phyloP scores from a whole-genome alignment of 2,797 vertebrate genomes.

The Petrocephalus schoutedeni region DNA sequence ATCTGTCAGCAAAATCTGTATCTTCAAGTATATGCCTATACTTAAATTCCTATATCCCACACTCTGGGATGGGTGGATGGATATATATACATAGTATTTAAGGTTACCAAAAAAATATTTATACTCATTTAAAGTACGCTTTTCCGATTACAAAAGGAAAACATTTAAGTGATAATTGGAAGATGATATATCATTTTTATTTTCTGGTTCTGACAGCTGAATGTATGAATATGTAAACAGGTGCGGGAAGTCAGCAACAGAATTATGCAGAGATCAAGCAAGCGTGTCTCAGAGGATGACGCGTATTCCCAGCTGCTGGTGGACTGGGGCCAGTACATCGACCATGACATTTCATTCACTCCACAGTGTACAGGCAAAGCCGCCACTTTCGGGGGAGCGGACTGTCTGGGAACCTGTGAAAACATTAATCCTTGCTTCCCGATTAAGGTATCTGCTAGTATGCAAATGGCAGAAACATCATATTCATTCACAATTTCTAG shows the following conservation, averaged over 20 bases:
- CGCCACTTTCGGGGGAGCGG: conserved; percentile 36
- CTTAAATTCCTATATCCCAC: neutral
- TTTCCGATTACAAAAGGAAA: neutral
- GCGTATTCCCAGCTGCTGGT: conserved; percentile 76
- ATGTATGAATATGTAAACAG: conserved; percentile 55
- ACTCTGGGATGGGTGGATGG: neutral
- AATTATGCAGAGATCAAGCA: conserved; percentile 65
- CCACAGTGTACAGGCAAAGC: conserved; percentile 67
- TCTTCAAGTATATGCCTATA: neutral
- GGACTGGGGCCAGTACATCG: conserved; percentile 90
- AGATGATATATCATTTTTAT: conserved; percentile 16
- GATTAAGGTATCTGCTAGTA: conserved; percentile 67
- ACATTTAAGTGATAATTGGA: neutral
- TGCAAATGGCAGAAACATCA: neutral
- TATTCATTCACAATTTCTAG: neutral
- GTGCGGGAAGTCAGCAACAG: conserved; percentile 75
- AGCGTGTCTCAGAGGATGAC: conserved; percentile 60
- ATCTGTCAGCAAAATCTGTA: neutral
- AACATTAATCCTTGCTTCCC: conserved; percentile 78
- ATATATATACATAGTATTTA: neutral
- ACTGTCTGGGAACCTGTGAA: conserved; percentile 68
- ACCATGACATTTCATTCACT: conserved; percentile 83
- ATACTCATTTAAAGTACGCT: neutral
- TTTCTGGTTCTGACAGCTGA: conserved; percentile 15
- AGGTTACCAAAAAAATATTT: neutral